These are phyloP conservation scores for Phyllotis vaccarum DNA, from an alignment of 2,797 vertebrate species.

Conservation along the genomic window DNA sequence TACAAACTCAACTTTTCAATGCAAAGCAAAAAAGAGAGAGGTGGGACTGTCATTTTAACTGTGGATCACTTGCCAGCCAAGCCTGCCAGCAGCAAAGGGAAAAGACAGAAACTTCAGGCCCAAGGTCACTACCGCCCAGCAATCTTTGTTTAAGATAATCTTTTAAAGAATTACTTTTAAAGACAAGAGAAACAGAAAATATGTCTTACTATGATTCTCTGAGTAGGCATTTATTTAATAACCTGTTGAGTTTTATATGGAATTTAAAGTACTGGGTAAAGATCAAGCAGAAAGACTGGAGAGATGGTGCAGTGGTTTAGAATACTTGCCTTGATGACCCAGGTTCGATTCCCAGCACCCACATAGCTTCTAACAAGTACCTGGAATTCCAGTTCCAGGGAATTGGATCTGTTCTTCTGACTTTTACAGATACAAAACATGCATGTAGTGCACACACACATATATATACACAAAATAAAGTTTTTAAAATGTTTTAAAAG, in stretches of 20 bases:
- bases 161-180: background rate
- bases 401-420: background rate
- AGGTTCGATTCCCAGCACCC: background rate
- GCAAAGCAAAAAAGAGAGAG: background rate
- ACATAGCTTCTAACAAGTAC: background rate
- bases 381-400: too few species aligned
- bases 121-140: slow-evolving; percentile 61
- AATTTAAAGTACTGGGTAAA: slow-evolving; percentile 45
- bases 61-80: background rate
- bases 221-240: slow-evolving; percentile 61
- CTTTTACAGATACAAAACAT: background rate
- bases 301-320: background rate
- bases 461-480: background rate
- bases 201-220: slow-evolving; percentile 36
- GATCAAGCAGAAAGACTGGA: background rate
- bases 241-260: background rate
- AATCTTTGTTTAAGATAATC: slow-evolving; percentile 43
- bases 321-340: background rate
- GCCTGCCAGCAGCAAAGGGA: slow-evolving; percentile 49
- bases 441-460: too few species aligned
- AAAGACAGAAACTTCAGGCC: slow-evolving; percentile 51
- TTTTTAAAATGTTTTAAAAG: background rate
- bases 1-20: slow-evolving; percentile 39
- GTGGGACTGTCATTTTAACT: background rate
- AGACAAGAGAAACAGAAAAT: background rate